Evolutionary conservation across 2,888 invertebrate genomes (phyloP).

Genomic region (Lomographa bimaculata): DNA sequence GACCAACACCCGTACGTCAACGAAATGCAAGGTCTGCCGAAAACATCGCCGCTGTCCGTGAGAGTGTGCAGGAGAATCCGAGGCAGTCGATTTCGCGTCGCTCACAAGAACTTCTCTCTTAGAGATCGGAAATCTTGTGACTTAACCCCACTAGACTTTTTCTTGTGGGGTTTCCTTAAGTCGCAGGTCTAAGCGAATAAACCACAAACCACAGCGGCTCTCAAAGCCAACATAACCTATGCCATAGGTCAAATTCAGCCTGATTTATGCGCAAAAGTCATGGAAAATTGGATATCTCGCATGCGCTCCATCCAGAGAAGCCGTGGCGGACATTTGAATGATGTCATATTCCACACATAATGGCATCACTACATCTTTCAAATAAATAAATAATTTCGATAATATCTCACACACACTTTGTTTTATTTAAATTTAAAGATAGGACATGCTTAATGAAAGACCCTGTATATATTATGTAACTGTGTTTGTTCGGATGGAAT

Average conservation of each 20-base stretch:
- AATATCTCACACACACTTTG: slow-evolving; percentile 2
- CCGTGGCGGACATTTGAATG: neutral
- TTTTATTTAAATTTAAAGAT: slow-evolving; percentile 6
- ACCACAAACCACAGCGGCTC: slow-evolving; percentile 9
- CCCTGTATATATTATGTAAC: neutral
- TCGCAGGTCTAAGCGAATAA: slow-evolving; percentile 8
- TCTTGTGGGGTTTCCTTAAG: slow-evolving; percentile 1
- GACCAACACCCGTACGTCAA: no score
- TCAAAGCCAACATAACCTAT: slow-evolving; percentile 18
- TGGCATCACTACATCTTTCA: slow-evolving; percentile 1
- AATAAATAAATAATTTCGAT: neutral
- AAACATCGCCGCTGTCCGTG: no score
- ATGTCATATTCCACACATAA: slow-evolving; percentile 1
- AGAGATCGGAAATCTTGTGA: slow-evolving; percentile 10
- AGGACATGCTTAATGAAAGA: slow-evolving; percentile 1
- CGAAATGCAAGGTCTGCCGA: no score
- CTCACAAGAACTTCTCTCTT: no score
- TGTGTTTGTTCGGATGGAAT: no score
- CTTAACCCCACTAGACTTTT: slow-evolving; percentile 13
- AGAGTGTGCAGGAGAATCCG: no score
- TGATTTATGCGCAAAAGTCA: slow-evolving; percentile 16
- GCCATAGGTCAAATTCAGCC: slow-evolving; percentile 16
- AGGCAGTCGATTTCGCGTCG: no score
- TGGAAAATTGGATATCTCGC: slow-evolving; percentile 3
- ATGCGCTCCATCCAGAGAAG: neutral